Evolutionary conservation across 2,113 vertebrate genomes (phyloP).

Genomic region (Tricholaema leucomelas): DNA sequence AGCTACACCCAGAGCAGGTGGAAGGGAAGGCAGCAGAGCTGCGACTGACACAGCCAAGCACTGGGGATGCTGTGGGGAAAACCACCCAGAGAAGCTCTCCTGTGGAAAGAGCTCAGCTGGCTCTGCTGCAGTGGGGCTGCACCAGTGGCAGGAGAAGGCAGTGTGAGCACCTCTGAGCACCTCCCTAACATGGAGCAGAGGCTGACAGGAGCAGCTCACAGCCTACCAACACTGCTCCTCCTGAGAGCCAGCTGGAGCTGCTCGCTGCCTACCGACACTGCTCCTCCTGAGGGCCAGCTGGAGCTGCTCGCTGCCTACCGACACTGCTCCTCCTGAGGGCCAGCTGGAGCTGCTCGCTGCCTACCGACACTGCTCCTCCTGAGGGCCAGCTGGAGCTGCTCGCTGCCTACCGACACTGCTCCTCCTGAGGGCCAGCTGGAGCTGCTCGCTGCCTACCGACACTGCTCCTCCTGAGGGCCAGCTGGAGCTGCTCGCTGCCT

Average conservation of each 20-base stretch:
- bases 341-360: accelerated
- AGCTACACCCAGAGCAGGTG: not conserved
- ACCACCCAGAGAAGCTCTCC: not conserved
- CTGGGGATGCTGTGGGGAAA: not conserved
- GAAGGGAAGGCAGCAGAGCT: not conserved
- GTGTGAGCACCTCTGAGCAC: accelerated
- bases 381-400: not conserved
- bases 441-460: too few relatives aligned
- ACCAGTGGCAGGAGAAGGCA: accelerated
- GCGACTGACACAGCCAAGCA: not conserved
- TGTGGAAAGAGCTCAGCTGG: not conserved
- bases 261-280: not conserved
- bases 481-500: too few relatives aligned
- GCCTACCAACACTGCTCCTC: not conserved
- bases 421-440: not conserved
- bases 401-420: not conserved
- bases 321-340: not conserved
- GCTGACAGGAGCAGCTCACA: not conserved
- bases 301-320: not conserved
- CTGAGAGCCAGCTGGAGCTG: accelerated
- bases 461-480: too few relatives aligned
- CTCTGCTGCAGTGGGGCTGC: not conserved
- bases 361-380: not conserved
- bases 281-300: accelerated
- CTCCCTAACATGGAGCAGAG: accelerated